These are phyloP conservation scores for Sorex araneus DNA, from an alignment of 2,113 vertebrate genomes.

Conservation along the genomic window DNA sequence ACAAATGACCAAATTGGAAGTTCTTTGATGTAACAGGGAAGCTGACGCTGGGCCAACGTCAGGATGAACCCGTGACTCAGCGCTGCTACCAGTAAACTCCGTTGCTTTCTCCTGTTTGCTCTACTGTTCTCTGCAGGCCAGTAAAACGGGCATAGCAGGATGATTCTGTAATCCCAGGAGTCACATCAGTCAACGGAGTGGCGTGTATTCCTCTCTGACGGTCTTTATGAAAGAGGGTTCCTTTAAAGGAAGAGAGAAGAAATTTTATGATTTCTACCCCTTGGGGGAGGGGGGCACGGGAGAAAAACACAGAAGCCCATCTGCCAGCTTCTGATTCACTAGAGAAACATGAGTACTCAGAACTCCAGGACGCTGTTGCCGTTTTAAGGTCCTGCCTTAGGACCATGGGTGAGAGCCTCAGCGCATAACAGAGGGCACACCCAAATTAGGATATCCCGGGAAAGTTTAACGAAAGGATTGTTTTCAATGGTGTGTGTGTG, in stretches of 20 bases:
- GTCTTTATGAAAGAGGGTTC: not conserved
- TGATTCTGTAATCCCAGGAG: not conserved
- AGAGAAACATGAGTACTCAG: not conserved
- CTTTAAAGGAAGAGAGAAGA: not conserved
- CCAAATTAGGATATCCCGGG: not conserved
- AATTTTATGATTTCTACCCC: not conserved
- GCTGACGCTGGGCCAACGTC: not conserved
- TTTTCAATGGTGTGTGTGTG: too few species aligned
- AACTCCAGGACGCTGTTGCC: not conserved
- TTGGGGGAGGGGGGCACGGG: not conserved
- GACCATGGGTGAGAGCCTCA: not conserved
- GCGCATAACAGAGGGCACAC: not conserved
- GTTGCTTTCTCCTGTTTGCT: not conserved
- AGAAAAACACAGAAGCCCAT: not conserved
- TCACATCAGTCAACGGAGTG: not conserved
- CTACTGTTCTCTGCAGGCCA: not conserved
- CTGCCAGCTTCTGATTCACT: not conserved
- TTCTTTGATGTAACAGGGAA: not conserved
- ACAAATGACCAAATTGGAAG: constrained; percentile 16
- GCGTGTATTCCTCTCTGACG: not conserved
- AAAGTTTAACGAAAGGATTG: not conserved
- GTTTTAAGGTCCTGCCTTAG: not conserved
- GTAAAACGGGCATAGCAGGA: not conserved
- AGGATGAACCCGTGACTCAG: not conserved
- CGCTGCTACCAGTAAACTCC: not conserved